Conservation (phyloP, 2,797 vertebrate genomes). For the Thamnophis elegans region DNA sequence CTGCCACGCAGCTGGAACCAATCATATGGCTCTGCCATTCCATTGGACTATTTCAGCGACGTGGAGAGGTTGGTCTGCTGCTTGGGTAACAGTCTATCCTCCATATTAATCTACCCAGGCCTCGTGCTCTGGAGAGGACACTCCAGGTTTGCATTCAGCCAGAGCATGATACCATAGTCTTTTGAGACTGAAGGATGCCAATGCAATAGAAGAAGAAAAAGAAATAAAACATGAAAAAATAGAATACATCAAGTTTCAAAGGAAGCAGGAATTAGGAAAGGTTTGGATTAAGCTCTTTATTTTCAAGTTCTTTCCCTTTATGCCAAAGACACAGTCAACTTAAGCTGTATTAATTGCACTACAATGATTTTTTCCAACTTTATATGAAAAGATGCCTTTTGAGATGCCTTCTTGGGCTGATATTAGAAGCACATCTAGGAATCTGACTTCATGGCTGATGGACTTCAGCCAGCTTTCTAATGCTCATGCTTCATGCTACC, state of each 20-base stretch:
- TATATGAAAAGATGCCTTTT: not conserved
- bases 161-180: no score
- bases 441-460: not conserved
- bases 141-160: no score
- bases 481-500: not conserved
- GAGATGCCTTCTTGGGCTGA: not conserved
- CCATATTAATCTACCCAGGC: no score
- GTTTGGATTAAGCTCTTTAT: not conserved
- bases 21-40: no score
- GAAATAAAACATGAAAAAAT: not conserved
- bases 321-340: not conserved
- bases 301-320: not conserved
- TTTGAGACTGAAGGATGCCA: no score
- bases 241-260: not conserved
- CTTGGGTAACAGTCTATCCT: no score
- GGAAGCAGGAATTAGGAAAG: not conserved
- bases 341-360: not conserved
- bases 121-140: no score
- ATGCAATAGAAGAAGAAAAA: no score
- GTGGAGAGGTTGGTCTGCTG: no score
- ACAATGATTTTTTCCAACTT: not conserved
- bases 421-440: not conserved
- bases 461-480: not conserved
- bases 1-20: no score
- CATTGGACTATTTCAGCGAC: no score